These are phyloP conservation scores for Agelaius tricolor DNA, from an alignment of 2,113 vertebrate species.

Conservation along the genomic window DNA sequence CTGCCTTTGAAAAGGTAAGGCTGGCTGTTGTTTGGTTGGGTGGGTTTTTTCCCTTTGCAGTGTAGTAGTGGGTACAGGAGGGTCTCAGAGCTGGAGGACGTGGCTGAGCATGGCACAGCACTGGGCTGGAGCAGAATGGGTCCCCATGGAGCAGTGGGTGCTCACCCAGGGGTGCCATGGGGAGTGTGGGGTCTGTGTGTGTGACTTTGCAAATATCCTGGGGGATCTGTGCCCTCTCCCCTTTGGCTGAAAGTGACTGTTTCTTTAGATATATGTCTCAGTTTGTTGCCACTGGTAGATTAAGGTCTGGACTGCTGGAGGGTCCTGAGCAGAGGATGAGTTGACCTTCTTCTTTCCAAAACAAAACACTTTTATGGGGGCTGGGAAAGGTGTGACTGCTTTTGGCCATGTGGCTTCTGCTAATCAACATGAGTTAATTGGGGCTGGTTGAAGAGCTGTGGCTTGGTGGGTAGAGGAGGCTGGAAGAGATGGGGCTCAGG, in stretches of 20 bases:
- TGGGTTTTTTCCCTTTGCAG: not conserved
- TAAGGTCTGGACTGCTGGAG: not conserved
- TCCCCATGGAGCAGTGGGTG: rapidly evolving
- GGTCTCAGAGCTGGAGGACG: not conserved
- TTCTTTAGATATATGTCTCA: not conserved
- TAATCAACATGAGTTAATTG: not conserved
- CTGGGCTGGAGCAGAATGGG: not conserved
- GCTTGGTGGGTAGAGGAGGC: not conserved
- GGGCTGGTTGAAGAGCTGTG: not conserved
- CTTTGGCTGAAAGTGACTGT: not conserved
- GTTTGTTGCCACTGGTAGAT: not conserved
- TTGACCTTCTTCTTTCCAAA: not conserved
- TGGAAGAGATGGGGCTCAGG: not conserved
- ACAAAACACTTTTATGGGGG: not conserved
- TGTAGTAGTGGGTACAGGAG: rapidly evolving
- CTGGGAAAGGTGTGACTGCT: not conserved
- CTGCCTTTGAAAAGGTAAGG: constrained; percentile 19
- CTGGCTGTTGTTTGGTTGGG: not conserved
- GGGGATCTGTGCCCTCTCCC: not conserved
- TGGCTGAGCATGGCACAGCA: not conserved
- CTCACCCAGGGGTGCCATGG: rapidly evolving
- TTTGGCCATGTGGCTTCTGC: not conserved
- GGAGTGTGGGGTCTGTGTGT: rapidly evolving
- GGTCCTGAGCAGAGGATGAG: not conserved
- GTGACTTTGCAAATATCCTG: not conserved